Evolutionary conservation across 1,140 invertebrate genomes (phyloP).

Genomic region (Habropoda laboriosa): DNA sequence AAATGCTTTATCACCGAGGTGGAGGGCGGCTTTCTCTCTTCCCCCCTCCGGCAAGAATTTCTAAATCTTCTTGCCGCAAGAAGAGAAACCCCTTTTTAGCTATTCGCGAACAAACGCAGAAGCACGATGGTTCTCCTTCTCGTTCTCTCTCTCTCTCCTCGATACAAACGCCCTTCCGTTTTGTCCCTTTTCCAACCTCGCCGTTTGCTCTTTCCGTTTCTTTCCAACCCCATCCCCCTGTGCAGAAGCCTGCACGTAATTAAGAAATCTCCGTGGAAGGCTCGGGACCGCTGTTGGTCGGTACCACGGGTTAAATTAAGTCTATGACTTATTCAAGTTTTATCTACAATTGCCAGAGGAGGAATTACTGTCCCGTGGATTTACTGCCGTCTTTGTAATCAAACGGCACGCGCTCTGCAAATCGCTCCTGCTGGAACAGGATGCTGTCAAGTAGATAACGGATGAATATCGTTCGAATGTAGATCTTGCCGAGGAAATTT

Average conservation of each 20-base stretch:
- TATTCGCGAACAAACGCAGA: background rate
- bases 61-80: slow-evolving; percentile 70
- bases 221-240: background rate
- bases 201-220: slow-evolving; percentile 31
- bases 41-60: slow-evolving; percentile 61
- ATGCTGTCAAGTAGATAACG: background rate
- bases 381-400: slow-evolving; percentile 68
- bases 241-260: slow-evolving; percentile 71
- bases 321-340: slow-evolving; percentile 82
- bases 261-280: slow-evolving; percentile 79
- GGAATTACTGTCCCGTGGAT: slow-evolving; percentile 64
- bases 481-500: background rate
- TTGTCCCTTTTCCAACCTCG: slow-evolving; percentile 40
- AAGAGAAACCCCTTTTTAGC: slow-evolving; percentile 69
- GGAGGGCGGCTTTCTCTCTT: slow-evolving; percentile 54
- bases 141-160: slow-evolving; percentile 32
- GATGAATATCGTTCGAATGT: background rate
- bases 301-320: slow-evolving; percentile 77
- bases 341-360: slow-evolving; percentile 81
- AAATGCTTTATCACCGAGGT: slow-evolving; percentile 72
- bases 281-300: slow-evolving; percentile 65
- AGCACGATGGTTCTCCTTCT: slow-evolving; percentile 39
- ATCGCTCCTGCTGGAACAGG: background rate
- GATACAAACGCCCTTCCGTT: slow-evolving; percentile 44
- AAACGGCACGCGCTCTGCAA: slow-evolving; percentile 51